A percentile compares a stretch with the other conserved stretches of the same genome.
Conservation (phyloP, 2,113 vertebrate genomes). For the Saguinus imperator region DNA sequence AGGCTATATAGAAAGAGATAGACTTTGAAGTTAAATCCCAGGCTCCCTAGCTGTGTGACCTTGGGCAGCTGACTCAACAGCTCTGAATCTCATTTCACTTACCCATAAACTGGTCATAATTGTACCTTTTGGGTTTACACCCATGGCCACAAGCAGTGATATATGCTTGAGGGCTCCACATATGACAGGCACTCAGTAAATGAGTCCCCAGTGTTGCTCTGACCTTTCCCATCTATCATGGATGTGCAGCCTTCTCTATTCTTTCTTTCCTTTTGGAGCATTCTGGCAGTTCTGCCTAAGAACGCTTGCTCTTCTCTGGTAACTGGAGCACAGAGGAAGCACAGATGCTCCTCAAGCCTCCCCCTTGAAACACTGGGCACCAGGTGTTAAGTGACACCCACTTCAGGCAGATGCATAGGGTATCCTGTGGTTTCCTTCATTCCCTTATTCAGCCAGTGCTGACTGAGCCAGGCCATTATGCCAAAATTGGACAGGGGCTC, state of each 20-base stretch:
- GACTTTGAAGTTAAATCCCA: not conserved
- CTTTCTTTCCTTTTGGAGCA: not conserved
- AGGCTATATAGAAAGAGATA: not conserved
- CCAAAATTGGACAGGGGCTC: not conserved
- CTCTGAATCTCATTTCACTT: constrained; percentile 1
- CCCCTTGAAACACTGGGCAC: not conserved
- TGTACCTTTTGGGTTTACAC: not conserved
- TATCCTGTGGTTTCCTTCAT: not conserved
- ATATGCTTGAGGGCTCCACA: accelerated
- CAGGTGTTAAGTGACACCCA: not conserved
- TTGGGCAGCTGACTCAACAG: not conserved
- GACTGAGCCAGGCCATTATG: not conserved
- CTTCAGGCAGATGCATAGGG: not conserved
- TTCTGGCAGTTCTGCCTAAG: not conserved
- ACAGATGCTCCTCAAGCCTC: not conserved
- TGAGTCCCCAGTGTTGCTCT: not conserved
- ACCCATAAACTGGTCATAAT: not conserved
- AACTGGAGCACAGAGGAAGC: not conserved
- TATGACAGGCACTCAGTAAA: not conserved
- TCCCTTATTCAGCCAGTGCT: not conserved
- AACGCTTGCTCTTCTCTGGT: not conserved
- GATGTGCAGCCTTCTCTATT: not conserved
- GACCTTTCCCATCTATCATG: not conserved
- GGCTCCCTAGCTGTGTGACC: not conserved
- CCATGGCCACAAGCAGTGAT: not conserved